Base-by-base conservation (phyloP, 2,888 invertebrate genomes). In the Yponomeuta plumbellus region DNA sequence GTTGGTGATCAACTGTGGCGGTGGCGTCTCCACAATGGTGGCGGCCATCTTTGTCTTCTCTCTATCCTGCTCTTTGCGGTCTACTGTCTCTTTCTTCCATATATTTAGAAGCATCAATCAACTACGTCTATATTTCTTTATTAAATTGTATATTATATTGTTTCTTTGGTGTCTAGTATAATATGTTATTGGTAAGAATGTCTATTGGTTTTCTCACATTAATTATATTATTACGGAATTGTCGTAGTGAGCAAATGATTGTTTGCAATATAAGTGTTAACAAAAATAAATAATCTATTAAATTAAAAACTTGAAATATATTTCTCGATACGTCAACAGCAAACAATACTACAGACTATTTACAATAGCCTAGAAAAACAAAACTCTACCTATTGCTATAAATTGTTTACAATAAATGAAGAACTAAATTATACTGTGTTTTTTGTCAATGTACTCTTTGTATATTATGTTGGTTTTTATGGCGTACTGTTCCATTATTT, bases 1-100 rank as follows among this genome's bases (percentile, higher is more conserved):
- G 8, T 96, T 97, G 34, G 94, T 95, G 69, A 97, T 95, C 66
- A 94, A 93, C 73, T 92, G 89, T 0, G 92, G 90, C 0, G 90
- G 90, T 6, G 94, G 93, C 17, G 90, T 86, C 73, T 94, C 94
- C 34, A 93, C 93, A 81, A 93, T 89, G 0, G 85, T 84, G 0
- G 88, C 84, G 0, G 86, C 85, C 84, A 87, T 90, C 0, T 66
- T 72, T 17, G 39, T n/a, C 26, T 69, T 71, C 17, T 68, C 68
- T 52, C 58, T 73, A 68, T 71, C 71, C 61, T 66, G 76, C 62
- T 73, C 71, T 17, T 72, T 74, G 56, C 70, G 70, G 62, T 64
- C 71, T 71, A 71, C 69, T 44, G 68, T 69, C 64, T 68, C 71
- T 57, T 11, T 39, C 58, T 70, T 73, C 80, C 80, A 80, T 80